A percentile compares a stretch with the other conserved stretches of the same genome.
phyloP scores from a whole-genome alignment of 2,113 vertebrate genomes.

The Nyctereutes procyonoides region DNA sequence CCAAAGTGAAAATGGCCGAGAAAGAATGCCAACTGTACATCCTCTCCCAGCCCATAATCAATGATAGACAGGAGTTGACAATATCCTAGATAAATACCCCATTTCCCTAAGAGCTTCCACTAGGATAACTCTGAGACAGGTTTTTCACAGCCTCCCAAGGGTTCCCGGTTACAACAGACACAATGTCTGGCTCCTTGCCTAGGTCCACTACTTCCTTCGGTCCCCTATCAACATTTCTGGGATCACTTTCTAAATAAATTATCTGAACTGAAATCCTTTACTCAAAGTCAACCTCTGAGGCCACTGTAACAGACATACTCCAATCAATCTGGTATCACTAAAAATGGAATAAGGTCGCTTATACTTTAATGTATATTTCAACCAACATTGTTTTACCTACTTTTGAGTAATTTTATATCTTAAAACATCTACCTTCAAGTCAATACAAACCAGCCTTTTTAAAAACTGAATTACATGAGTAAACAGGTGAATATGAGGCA shows the following conservation, averaged over 20 bases:
- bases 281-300: background rate
- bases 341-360: background rate
- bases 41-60: background rate
- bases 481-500: background rate
- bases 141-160: background rate
- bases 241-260: background rate
- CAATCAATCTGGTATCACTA: background rate
- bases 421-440: background rate
- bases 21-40: background rate
- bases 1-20: background rate
- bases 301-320: background rate
- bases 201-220: background rate
- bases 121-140: background rate
- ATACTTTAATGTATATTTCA: background rate
- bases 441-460: background rate
- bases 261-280: background rate
- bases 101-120: background rate
- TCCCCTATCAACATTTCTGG: background rate
- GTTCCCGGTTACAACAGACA: background rate
- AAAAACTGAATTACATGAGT: background rate
- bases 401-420: constrained; percentile 5
- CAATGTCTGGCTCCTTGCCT: background rate
- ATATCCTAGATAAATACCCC: background rate
- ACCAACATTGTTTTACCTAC: background rate
- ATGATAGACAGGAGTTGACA: background rate